Base-by-base conservation (phyloP, 2,888 invertebrate species). In the Odontothrips loti region DNA sequence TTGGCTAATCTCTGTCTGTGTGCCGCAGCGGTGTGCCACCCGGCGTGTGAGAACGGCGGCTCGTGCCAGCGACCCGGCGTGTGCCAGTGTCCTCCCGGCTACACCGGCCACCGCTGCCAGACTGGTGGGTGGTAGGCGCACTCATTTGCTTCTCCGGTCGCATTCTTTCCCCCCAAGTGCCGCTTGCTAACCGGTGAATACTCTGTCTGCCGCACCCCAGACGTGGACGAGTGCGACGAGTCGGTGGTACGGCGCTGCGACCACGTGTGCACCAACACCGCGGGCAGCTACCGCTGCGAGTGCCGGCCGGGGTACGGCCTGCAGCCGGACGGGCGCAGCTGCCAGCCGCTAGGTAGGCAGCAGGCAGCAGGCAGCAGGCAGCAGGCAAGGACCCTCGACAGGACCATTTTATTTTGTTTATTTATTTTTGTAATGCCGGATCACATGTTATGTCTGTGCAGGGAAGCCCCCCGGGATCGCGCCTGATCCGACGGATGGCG, bases 171-270 rank as follows among this genome's bases (percentile, higher is more conserved):
- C 3, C 34, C 34, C 34, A n/a, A n/a, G n/a, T 6, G 34, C 34
- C 34, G 34, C 34, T 43, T 10, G 51, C 20, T 51, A 17, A 51
- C 15, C 12, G 2, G 51, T 51, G 6, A 51, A 2, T 51, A 17
- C 51, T 51, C 51, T 51, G 15, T 51, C 15, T 48, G 48, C 48
- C 51, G 58, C 58, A 12, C 58, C 58, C 20, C 27, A 75, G 68
- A 75, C 68, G 68, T 75, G 68, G 68, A 75, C 68, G 68, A 75
- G 68, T 75, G 68, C 68, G 68, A 75, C 68, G 68, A 75, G 68
- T 23, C 68, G 68, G 68, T 27, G 68, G 68, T 23, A 11, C 68
- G 68, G 68, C 68, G 68, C 8, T 75, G 68, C 68, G 68, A 75
- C 68, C 68, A 75, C 68, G 27, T 75, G 27, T 75, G 68, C 68